Conservation (phyloP, 2,113 vertebrate genomes). For the Platanista minor region DNA sequence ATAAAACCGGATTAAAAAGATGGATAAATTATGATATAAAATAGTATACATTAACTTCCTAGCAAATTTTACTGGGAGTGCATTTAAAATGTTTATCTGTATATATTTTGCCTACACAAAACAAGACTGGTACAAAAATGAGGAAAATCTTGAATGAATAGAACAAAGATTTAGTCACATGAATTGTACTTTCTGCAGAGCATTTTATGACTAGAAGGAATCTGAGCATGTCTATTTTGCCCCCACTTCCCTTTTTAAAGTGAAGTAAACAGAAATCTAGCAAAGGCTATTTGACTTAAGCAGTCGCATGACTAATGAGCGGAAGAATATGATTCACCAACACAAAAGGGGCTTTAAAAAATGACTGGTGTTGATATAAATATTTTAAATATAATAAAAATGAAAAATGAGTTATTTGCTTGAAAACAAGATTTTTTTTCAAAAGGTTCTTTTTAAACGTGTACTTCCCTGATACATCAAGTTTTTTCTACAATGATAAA, state of each 20-base stretch:
- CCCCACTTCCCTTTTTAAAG: neutral
- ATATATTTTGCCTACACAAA: neutral
- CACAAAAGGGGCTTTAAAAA: neutral
- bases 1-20: too few species aligned
- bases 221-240: neutral
- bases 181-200: neutral
- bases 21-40: neutral
- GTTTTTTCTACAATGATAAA: neutral
- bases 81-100: neutral
- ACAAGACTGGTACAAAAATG: neutral
- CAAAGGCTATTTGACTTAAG: neutral
- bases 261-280: neutral
- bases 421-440: neutral
- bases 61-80: neutral
- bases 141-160: neutral
- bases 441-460: conserved; percentile 1
- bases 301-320: neutral
- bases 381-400: conserved; percentile 23
- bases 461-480: neutral
- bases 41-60: neutral
- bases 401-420: neutral
- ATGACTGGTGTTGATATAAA: neutral
- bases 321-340: neutral
- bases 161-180: neutral
- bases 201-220: neutral